Evolutionary conservation across 2,888 invertebrate genomes (phyloP), one percentile per base, ranked within the genome.

Genomic region (Megalurothrips usitatus): DNA sequence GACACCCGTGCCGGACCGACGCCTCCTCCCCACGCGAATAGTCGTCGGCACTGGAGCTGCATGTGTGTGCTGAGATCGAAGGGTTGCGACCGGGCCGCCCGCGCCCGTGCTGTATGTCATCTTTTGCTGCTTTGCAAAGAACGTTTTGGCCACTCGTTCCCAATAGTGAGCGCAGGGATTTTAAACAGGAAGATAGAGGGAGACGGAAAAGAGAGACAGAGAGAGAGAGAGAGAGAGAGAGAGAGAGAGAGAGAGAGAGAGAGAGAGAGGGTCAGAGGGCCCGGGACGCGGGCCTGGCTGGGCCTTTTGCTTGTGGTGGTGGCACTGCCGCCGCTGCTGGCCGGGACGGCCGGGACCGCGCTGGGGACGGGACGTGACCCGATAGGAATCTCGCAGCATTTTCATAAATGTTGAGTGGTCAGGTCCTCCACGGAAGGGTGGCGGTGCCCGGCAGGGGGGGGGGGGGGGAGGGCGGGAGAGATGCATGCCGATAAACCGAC

Each of bases 341-440:
- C 49, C 12, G 9, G 52, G 1, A 52, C 52, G 34, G 34, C 34
- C 6, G 34, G 34, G 34, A 43, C 34, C 34, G 34, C 34, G 2
- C 34, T 43, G 34, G 34, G 34, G 34, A 43, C 34, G 68, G 26
- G 68, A 75, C 68, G 68, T 75, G 68, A 75, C 68, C 68, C 26
- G 68, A 75, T 75, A 75, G 68, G 68, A 75, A 75, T 75, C 68
- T 75, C 26, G 68, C 68, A 26, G 68, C 68, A 75, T 75, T 75
- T 75, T 75, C 68, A 75, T 75, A 75, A 75, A 75, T 75, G 68
- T 75, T 75, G 68, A 75, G 68, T 75, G 68, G 68, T 75, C 68
- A 75, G 68, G 68, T 75, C 68, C 68, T 75, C 68, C 68, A 75
- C 68, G 68, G 68, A 75, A 75, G 68, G 68, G 68, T 75, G 68